Evolutionary conservation across 2,113 vertebrate genomes (phyloP), one percentile per base, ranked within the genome.

Genomic region (Cochlearius cochlearius): DNA sequence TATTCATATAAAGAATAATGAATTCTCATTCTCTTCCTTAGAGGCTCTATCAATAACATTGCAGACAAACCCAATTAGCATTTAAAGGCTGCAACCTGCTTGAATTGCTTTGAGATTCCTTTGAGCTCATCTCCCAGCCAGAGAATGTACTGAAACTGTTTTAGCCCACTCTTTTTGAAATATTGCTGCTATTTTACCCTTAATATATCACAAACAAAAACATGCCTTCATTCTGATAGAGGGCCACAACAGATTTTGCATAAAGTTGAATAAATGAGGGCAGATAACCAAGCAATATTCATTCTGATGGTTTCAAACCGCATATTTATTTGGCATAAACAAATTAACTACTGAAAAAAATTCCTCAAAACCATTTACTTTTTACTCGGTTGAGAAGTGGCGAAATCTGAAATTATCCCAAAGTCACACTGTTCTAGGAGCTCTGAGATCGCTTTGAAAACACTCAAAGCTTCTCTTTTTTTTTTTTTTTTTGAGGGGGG

Each of bases 181-280:
- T 56, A 96, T 56, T 72, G 52, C 67, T 83, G 52, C 68, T 79
- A 82, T 88, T 88, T 71, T 89, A 55, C 63, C 83, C 77, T 85
- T 90, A 89, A 94, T 91, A 90, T 30, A 94, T 96, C 80, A 97
- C 49, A 94, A 96, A 88, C 78, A 91, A 89, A 97, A 92, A 76
- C 32, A 78, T 4, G n/a, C 25, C 39, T 75, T 72, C 69, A 34
- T 59, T 91, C 53, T 56, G 15, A 86, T 59, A 87, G 81, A 60
- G 21, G 27, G 58, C 50, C 66, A n/a, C 53, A 86, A 86, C 6
- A 3, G 14, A 69, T 60, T 78, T 78, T 91, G 82, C 64, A 93
- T 86, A 92, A 76, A 71, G 84, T 76, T 71, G 19, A 84, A 81
- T 94, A 93, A 86, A 90, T 86, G 75, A 91, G 64, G 64, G 53